These are phyloP conservation scores for Cosmopolites sordidus DNA, from an alignment of 2,888 invertebrate species.

Conservation along the genomic window DNA sequence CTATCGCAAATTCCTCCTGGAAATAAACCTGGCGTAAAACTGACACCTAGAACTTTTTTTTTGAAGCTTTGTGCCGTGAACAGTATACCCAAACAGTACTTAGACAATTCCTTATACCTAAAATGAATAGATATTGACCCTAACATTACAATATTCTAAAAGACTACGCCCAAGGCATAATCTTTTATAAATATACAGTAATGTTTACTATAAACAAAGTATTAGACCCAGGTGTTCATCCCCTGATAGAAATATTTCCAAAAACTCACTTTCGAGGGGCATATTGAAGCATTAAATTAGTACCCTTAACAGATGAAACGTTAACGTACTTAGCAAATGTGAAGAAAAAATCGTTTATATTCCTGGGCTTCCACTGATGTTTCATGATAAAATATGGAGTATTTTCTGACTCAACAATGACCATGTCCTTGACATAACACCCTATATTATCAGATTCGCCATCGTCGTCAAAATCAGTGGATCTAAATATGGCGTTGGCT, in stretches of 20 bases:
- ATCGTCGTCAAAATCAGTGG: slow-evolving; percentile 54
- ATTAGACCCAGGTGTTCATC: too few species aligned
- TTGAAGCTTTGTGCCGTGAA: slow-evolving; percentile 54
- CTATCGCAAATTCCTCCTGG: slow-evolving; percentile 54
- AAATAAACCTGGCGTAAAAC: slow-evolving; percentile 47
- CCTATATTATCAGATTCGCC: slow-evolving; percentile 55
- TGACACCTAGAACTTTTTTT: slow-evolving; percentile 43
- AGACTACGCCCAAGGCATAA: too few species aligned
- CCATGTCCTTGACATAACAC: slow-evolving; percentile 52
- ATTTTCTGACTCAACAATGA: slow-evolving; percentile 35
- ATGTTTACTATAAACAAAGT: too few species aligned
- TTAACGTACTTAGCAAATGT: neutral
- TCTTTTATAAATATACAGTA: too few species aligned
- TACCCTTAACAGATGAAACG: too few species aligned
- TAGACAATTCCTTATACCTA: slow-evolving; percentile 48
- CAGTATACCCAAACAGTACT: slow-evolving; percentile 53
- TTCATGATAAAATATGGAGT: slow-evolving; percentile 48
- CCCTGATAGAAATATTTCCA: too few species aligned
- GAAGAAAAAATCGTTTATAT: neutral
- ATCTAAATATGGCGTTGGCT: slow-evolving; percentile 54
- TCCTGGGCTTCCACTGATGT: slow-evolving; percentile 18
- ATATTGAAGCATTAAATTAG: too few species aligned
- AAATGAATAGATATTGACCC: too few species aligned
- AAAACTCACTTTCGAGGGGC: neutral
- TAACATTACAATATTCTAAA: too few species aligned